Conservation (phyloP, 2,113 vertebrate species). For the Smithornis capensis region DNA sequence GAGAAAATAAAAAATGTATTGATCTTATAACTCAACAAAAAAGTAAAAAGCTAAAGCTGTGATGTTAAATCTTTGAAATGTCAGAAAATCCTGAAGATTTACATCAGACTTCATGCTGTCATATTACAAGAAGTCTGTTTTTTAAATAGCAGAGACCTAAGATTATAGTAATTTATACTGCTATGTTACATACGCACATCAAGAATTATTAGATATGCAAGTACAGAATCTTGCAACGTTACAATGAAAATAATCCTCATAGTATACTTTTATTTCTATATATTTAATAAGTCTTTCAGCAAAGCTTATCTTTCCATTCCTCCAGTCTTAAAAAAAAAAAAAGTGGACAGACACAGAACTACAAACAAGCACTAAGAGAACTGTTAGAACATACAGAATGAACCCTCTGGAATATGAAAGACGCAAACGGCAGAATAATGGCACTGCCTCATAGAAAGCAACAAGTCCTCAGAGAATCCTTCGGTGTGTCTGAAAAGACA, state of each 20-base stretch:
- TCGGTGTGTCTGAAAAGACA: background rate
- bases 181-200: background rate
- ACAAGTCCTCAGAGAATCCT: background rate
- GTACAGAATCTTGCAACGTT: background rate
- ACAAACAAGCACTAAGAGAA: background rate
- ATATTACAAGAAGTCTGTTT: background rate
- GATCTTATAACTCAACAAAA: background rate
- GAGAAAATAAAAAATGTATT: background rate
- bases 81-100: background rate
- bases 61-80: background rate
- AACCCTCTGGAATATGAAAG: background rate
- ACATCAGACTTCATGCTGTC: background rate
- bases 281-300: background rate
- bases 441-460: background rate
- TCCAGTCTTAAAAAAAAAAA: background rate
- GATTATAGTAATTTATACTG: background rate
- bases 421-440: background rate
- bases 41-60: background rate
- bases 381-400: background rate
- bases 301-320: background rate
- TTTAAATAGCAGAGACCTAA: background rate
- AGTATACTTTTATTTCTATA: background rate
- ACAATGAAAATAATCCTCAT: background rate
- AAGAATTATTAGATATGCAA: background rate
- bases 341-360: background rate